Conservation (phyloP, 2,888 invertebrate species). For the Ophraella communa region DNA sequence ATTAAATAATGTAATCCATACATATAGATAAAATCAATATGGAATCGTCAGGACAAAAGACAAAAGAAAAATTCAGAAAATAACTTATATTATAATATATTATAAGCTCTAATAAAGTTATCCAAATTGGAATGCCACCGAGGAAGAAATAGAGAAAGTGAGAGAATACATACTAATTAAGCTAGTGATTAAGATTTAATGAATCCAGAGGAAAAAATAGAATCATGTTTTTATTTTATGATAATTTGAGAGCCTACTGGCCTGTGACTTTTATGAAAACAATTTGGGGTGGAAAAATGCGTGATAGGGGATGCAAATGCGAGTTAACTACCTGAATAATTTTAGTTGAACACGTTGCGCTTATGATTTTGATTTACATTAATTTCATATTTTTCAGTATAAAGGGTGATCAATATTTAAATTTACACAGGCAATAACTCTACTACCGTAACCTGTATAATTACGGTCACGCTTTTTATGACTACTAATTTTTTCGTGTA, state of each 20-base stretch:
- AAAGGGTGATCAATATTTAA: slow-evolving; percentile 55
- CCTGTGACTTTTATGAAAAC: slow-evolving; percentile 32
- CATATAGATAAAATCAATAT: too few species aligned
- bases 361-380: slow-evolving; percentile 62
- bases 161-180: too few species aligned
- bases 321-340: slow-evolving; percentile 60
- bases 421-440: slow-evolving; percentile 43
- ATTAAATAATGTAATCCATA: too few species aligned
- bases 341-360: slow-evolving; percentile 61
- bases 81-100: too few species aligned
- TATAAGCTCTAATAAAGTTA: too few species aligned
- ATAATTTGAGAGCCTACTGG: neutral
- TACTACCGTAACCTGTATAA: slow-evolving; percentile 36
- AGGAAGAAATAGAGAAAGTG: too few species aligned
- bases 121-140: too few species aligned
- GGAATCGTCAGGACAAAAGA: too few species aligned
- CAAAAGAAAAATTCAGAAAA: too few species aligned
- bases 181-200: too few species aligned
- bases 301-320: slow-evolving; percentile 60
- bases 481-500: slow-evolving; percentile 34
- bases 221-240: neutral
- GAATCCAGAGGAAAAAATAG: too few species aligned
- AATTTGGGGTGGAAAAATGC: slow-evolving; percentile 50
- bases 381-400: slow-evolving; percentile 61
- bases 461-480: slow-evolving; percentile 42